A percentile compares a stretch with the other conserved stretches of the same genome.
Conservation (phyloP, 2,888 invertebrate species). For the Mythimna ferrago region DNA sequence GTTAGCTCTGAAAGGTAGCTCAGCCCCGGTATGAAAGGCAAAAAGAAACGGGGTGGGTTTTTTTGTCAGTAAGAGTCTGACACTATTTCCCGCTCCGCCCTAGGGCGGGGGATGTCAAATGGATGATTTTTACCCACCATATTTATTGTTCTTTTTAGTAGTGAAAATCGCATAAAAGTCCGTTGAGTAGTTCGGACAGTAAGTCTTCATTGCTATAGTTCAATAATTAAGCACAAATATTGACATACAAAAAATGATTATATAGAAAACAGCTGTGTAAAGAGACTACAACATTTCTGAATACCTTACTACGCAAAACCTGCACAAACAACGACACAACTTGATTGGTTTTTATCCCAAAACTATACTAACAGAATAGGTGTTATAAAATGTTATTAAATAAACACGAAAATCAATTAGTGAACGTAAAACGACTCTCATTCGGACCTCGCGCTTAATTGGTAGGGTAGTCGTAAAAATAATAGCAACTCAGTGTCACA, state of each 20-base stretch:
- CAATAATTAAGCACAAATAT: conserved; percentile 15
- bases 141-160: too few species aligned
- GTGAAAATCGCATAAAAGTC: too few species aligned
- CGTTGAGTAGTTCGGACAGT: too few species aligned
- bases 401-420: conserved; percentile 56
- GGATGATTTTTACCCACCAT: too few species aligned
- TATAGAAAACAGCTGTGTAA: background rate
- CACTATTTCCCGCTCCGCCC: too few species aligned
- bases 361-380: conserved; percentile 5
- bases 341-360: conserved; percentile 22
- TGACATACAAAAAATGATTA: background rate
- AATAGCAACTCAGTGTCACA: conserved; percentile 17
- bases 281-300: conserved; percentile 2
- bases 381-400: conserved; percentile 26
- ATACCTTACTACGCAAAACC: conserved; percentile 6
- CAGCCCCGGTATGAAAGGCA: too few species aligned
- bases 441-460: conserved; percentile 44
- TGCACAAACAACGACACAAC: conserved; percentile 4
- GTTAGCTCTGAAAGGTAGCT: too few species aligned
- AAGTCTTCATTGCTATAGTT: too few species aligned
- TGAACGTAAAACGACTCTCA: conserved; percentile 7
- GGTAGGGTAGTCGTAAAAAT: conserved; percentile 46
- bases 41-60: too few species aligned
- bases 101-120: too few species aligned
- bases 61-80: too few species aligned